These are phyloP conservation scores for Carabus problematicus DNA, from an alignment of 2,888 invertebrate genomes.

Conservation along the genomic window DNA sequence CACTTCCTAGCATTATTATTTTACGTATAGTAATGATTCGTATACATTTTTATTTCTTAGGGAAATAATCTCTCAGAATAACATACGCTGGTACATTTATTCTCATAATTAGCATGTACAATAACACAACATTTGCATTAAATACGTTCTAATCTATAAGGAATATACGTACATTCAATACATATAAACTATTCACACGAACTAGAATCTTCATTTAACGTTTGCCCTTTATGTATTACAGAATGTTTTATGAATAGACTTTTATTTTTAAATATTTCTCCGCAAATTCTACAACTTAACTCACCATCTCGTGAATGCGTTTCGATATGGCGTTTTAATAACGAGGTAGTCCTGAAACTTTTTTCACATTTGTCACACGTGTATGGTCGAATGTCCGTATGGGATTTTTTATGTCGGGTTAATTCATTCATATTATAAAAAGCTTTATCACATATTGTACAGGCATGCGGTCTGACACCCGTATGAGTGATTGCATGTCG, in stretches of 20 bases:
- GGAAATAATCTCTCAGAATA: no score
- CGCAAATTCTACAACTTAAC: slow-evolving; percentile 24
- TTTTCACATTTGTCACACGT: slow-evolving; percentile 27
- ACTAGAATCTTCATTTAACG: no score
- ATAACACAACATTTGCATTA: no score
- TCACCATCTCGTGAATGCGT: slow-evolving; percentile 8
- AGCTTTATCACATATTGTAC: slow-evolving; percentile 30
- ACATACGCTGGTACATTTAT: no score
- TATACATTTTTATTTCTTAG: no score
- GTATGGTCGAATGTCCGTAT: slow-evolving; percentile 10
- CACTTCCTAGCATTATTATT: no score
- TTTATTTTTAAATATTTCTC: slow-evolving; percentile 1
- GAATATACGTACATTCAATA: no score
- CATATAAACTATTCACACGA: no score
- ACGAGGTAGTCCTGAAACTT: slow-evolving; percentile 14
- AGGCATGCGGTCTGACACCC: slow-evolving; percentile 25
- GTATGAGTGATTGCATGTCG: slow-evolving; percentile 25
- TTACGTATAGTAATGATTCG: no score
- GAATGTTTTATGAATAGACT: not conserved
- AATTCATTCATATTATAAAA: slow-evolving; percentile 35
- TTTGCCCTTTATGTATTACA: no score
- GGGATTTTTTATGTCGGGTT: slow-evolving; percentile 29
- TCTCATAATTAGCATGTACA: no score
- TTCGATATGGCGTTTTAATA: slow-evolving; percentile 28
- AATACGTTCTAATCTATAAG: no score